Percentiles rank a stretch among this genome's conserved stretches.
These are phyloP conservation scores for Lordiphosa clarofinis DNA, from an alignment of 1,140 invertebrate species.

Conservation along the genomic window DNA sequence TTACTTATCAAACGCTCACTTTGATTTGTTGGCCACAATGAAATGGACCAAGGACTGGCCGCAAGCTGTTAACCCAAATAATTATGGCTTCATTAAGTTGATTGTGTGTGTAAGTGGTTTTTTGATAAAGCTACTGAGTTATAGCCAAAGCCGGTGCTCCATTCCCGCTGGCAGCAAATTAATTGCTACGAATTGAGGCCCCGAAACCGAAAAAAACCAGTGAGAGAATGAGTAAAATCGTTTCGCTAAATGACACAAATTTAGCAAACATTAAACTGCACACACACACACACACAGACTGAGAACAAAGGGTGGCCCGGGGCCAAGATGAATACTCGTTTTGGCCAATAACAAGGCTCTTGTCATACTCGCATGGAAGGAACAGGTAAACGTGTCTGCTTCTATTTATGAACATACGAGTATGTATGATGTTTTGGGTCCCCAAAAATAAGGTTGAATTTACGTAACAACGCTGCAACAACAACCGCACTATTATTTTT, in stretches of 20 bases:
- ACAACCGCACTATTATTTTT: constrained; percentile 77
- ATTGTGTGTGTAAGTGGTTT: constrained; percentile 77
- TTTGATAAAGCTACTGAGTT: constrained; percentile 74
- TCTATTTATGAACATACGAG: not conserved
- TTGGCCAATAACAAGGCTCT: constrained; percentile 37
- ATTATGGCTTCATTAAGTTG: constrained; percentile 77
- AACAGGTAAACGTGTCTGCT: constrained; percentile 1
- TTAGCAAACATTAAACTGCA: constrained; percentile 67
- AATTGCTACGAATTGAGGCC: constrained; percentile 52
- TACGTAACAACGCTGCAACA: constrained; percentile 43
- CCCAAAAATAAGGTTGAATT: constrained; percentile 38
- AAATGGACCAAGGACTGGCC: constrained; percentile 40
- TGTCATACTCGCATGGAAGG: constrained; percentile 19
- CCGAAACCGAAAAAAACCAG: constrained; percentile 2
- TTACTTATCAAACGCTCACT: constrained; percentile 54
- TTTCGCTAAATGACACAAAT: constrained; percentile 64
- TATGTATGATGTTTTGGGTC: constrained; percentile 1
- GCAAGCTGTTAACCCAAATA: constrained; percentile 77
- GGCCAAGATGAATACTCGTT: constrained; percentile 23
- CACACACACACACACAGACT: constrained; percentile 9
- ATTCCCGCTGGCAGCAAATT: constrained; percentile 33
- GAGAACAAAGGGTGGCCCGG: constrained; percentile 8
- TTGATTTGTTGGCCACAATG: constrained; percentile 69
- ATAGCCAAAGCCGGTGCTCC: constrained; percentile 39
- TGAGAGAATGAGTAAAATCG: constrained; percentile 23